Evolutionary conservation across 2,888 invertebrate genomes (phyloP).

Genomic region (Drosophila anomalata): DNA sequence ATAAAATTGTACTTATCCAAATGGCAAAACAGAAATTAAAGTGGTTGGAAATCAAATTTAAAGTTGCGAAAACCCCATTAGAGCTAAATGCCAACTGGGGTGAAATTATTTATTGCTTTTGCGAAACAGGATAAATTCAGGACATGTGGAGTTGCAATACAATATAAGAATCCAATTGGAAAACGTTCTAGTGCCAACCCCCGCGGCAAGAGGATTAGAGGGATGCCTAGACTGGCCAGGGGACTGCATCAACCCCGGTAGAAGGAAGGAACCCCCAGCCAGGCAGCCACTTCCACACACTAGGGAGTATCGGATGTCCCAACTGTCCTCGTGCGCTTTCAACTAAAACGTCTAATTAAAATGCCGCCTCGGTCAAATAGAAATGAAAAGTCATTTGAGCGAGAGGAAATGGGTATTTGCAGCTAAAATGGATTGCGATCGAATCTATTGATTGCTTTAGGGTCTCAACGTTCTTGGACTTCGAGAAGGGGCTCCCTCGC

Average conservation of each 20-base stretch:
- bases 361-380: conserved; percentile 27
- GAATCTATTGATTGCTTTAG: conserved; percentile 53
- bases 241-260: conserved; percentile 18
- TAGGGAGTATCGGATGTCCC: conserved; percentile 15
- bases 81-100: conserved; percentile 1
- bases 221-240: conserved; percentile 9
- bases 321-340: conserved; percentile 1
- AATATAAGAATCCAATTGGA: conserved; percentile 1
- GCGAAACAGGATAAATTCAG: background rate
- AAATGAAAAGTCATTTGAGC: conserved; percentile 59
- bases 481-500: background rate
- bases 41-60: background rate
- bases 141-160: background rate
- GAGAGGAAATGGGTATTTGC: conserved; percentile 23
- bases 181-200: conserved; percentile 7
- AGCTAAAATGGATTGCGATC: conserved; percentile 18
- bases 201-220: conserved; percentile 6
- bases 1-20: too few species aligned
- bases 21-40: background rate
- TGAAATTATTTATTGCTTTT: background rate
- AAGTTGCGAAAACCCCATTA: background rate
- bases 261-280: background rate
- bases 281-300: conserved; percentile 16
- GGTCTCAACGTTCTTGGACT: background rate
- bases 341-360: conserved; percentile 59